A percentile compares a stretch with the other conserved stretches of the same genome.
Conservation (phyloP, 2,888 invertebrate species). For the Lutraria lutraria region DNA sequence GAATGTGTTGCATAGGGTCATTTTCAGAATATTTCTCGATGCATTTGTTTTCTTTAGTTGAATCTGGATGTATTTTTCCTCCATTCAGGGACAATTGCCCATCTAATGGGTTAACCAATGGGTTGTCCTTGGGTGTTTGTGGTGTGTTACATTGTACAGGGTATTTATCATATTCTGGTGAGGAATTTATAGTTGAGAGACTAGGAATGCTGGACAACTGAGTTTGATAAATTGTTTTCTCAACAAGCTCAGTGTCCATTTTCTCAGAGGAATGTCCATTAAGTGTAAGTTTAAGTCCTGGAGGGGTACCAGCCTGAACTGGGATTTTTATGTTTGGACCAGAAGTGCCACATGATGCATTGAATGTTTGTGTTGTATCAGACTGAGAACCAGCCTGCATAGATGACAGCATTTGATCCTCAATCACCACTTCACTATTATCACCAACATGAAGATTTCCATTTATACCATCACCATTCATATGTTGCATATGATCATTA, state of each 20-base stretch:
- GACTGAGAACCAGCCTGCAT: conserved; percentile 20
- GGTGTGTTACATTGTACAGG: conserved; percentile 70
- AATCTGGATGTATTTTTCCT: neutral
- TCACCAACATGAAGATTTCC: neutral
- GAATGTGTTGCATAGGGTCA: conserved; percentile 60
- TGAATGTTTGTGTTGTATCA: neutral
- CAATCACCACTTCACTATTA: neutral
- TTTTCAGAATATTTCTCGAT: conserved; percentile 24
- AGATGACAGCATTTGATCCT: neutral
- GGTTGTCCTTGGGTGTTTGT: conserved; percentile 66
- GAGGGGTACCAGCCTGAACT: conserved; percentile 60
- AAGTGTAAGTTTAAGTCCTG: conserved; percentile 37
- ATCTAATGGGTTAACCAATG: conserved; percentile 59
- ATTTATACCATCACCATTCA: conserved; percentile 32
- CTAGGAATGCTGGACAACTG: conserved; percentile 55
- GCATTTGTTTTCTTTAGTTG: neutral
- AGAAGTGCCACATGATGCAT: conserved; percentile 28
- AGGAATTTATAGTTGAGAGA: conserved; percentile 49
- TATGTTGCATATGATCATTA: neutral
- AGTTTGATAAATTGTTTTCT: conserved; percentile 33
- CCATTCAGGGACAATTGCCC: conserved; percentile 45
- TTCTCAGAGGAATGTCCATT: conserved; percentile 60
- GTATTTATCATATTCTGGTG: conserved; percentile 61
- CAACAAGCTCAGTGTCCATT: conserved; percentile 5
- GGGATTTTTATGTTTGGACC: conserved; percentile 49